Evolutionary conservation across 2,888 invertebrate species (phyloP).

Genomic region (Drymonia ruficornis): DNA sequence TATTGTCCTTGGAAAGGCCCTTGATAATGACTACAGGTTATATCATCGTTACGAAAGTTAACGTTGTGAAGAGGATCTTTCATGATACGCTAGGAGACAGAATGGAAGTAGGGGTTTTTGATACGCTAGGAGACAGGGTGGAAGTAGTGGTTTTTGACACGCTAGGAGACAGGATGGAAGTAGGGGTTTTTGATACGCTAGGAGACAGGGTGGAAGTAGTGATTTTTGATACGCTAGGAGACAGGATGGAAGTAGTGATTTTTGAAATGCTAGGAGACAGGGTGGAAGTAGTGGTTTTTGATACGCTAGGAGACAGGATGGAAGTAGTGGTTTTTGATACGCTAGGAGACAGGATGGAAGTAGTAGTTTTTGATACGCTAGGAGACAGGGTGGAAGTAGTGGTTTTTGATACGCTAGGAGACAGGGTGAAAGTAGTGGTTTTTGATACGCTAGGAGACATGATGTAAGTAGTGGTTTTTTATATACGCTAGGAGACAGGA

Average conservation of each 20-base stretch:
- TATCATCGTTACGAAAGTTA: slow-evolving; percentile 22
- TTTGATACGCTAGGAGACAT: too few species aligned
- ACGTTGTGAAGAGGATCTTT: slow-evolving; percentile 14
- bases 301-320: background rate
- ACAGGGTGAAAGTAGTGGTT: too few species aligned
- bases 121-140: too few species aligned
- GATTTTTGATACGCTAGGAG: background rate
- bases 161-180: background rate
- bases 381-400: too few species aligned
- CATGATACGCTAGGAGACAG: background rate
- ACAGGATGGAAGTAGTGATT: background rate
- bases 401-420: background rate
- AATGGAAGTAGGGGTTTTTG: background rate
- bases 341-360: too few species aligned
- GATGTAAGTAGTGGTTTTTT: too few species aligned
- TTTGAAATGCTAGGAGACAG: too few species aligned
- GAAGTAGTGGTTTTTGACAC: too few species aligned
- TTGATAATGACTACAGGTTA: slow-evolving; percentile 29
- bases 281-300: too few species aligned
- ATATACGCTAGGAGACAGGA: too few species aligned
- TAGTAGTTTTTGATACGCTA: too few species aligned
- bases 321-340: background rate
- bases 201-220: too few species aligned
- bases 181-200: background rate
- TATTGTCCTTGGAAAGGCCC: slow-evolving; percentile 29